Base-by-base conservation (phyloP, 2,797 vertebrate genomes). In the Ptychadena robeensis region DNA sequence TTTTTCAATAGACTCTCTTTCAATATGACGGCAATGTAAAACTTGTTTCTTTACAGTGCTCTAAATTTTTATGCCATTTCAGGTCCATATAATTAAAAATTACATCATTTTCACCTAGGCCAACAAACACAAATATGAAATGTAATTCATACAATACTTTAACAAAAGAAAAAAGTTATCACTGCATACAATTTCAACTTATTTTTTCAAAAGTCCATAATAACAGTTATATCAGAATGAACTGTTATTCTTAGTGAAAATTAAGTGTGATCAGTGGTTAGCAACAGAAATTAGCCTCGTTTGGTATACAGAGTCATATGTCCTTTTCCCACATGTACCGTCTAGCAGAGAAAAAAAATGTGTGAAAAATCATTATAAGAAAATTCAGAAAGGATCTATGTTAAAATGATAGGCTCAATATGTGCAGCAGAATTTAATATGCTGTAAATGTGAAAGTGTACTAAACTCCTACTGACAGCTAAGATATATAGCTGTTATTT, bases 251-350 rank as follows among this genome's bases (percentile, higher is more conserved):
- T 70, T 35, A 31, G 77, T 64, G 82, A 74, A 84, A 84, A 84
- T 84, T 22, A 80, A 84, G 82, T 84, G 82, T 57, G 82, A 80
- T 75, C 59, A 38, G 63, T 77, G 67, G 77, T 66, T 80, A 73
- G 70, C 64, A 80, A 80, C 15, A 72, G 38, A 28, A 79, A 30
- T 73, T 73, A 67, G 61, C 63, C 37, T 74, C n/a, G 9, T 74
- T 80, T 75, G 77, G 27, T 61, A 75, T 74, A 32, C 65, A 79
- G 76, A 79, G 69, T 65, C 71, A 70, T 75, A 71, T 73, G 69
- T 80, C 70, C 70, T 73, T 80, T 79, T 80, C 77, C 82, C 71
- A 70, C 82, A 68, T 83, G 28, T 74, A 25, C 70, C 80, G 71
- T 84, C 82, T 84, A 64, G 82, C 71, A 74, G 37, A 40, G 73